Base-by-base conservation (phyloP, 2,888 invertebrate genomes). In the Apotomis betuletana region DNA sequence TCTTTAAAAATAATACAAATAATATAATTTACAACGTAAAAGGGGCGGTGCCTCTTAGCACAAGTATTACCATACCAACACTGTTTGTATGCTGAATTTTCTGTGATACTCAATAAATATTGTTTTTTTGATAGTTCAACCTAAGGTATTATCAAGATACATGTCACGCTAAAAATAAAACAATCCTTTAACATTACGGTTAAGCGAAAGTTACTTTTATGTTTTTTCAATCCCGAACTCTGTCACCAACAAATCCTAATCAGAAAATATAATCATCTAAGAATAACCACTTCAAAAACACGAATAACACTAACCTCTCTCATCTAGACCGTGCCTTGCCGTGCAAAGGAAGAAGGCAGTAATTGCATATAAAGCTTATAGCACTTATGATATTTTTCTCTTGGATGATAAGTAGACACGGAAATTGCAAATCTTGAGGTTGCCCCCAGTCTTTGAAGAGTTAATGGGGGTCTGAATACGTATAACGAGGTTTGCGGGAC, bases 361-460 rank as follows among this genome's bases (percentile, higher is more conserved):
- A 9, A 9, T 0, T 49, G 3, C 9, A 9, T 49, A 49, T 49
- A 9, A 9, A 49, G 49, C 9, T 49, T 49, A 49, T 49, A 9
- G 49, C 9, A 49, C 49, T 49, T 49, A 9, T 10, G 3, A 49
- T 12, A 6, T 9, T 49, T 41, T 41, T 41, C 41, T 41, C 6
- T 9, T 49, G 49, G 9, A 9, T 9, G 38, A 15, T 38, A n/a
- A 13, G 38, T 38, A 36, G 10, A 58, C 55, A 63, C 73, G 84
- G 84, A 84, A 85, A 85, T 85, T 85, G 83, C 84, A 77, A 81
- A 83, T 80, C 79, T 77, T 77, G 71, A 78, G 80, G 77, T 79
- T 80, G 81, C 79, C 81, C 72, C 77, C 79, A 73, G 71, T 62
- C 62, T 67, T 67, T 71, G 71, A 61, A 41, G 15, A 62, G 55